Evolutionary conservation across 2,888 invertebrate genomes (phyloP).

Genomic region (Eupithecia abbreviata): DNA sequence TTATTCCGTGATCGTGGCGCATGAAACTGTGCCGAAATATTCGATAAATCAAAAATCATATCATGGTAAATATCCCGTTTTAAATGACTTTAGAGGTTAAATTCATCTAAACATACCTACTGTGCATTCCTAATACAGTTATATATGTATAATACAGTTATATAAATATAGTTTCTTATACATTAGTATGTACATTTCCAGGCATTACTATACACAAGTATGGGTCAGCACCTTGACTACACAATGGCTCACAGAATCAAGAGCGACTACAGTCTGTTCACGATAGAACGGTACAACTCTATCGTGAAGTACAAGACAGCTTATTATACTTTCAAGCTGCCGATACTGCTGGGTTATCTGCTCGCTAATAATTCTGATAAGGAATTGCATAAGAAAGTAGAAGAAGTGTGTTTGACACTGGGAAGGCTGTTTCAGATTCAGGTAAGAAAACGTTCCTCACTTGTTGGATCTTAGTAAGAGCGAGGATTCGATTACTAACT

Average conservation of each 20-base stretch:
- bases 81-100: too few species aligned
- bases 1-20: too few species aligned
- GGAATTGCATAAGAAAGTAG: constrained; percentile 88
- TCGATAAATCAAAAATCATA: too few species aligned
- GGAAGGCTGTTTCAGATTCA: constrained; percentile 97
- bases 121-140: too few species aligned
- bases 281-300: constrained; percentile 91
- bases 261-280: constrained; percentile 82
- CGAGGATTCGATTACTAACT: too few species aligned
- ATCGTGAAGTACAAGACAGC: constrained; percentile 95
- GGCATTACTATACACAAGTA: constrained; percentile 85
- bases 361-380: constrained; percentile 88
- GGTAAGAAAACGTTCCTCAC: constrained; percentile 70
- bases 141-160: too few species aligned
- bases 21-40: too few species aligned
- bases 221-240: constrained; percentile 92
- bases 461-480: not conserved
- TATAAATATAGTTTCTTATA: too few species aligned
- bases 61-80: too few species aligned
- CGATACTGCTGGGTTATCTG: constrained; percentile 92
- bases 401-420: constrained; percentile 92
- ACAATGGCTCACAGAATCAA: constrained; percentile 80
- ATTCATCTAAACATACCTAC: too few species aligned
- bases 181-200: constrained; percentile 42
- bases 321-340: constrained; percentile 94